A percentile compares a stretch with the other conserved stretches of the same genome.
phyloP scores from a whole-genome alignment of 2,797 vertebrate genomes.

The Xerus rutilus region DNA sequence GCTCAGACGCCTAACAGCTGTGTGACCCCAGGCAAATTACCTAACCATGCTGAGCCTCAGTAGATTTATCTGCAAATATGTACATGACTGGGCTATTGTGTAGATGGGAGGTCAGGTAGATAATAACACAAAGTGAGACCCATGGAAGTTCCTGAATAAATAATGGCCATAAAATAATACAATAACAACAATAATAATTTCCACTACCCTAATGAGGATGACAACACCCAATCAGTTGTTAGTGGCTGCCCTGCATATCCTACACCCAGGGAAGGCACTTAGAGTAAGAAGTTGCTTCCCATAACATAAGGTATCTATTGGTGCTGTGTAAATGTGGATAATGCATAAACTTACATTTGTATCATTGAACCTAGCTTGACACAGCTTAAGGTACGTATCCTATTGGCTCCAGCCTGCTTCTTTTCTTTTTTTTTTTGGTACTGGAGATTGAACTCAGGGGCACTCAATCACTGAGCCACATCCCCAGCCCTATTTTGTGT shows the following conservation, averaged over 20 bases:
- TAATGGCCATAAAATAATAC: neutral
- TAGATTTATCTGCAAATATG: neutral
- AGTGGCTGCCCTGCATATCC: neutral
- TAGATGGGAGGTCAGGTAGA: neutral
- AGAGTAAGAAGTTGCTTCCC: neutral
- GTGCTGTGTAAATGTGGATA: neutral
- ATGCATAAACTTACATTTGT: neutral
- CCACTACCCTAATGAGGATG: neutral
- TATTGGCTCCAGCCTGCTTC: neutral
- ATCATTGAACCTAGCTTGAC: neutral
- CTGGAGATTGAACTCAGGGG: too few relatives aligned
- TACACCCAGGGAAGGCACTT: neutral
- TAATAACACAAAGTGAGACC: neutral
- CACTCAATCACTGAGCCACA: too few relatives aligned
- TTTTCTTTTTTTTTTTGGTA: neutral
- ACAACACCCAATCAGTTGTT: neutral
- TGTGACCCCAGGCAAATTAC: slow-evolving; percentile 7
- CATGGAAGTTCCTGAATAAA: neutral
- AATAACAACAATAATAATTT: neutral
- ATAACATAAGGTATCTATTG: neutral
- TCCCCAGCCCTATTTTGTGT: too few relatives aligned
- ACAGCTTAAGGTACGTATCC: neutral
- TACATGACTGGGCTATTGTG: neutral
- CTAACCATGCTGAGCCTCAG: neutral
- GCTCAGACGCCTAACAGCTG: neutral